Evolutionary conservation across 2,113 vertebrate genomes (phyloP).

Genomic region (Syngnathus floridae): DNA sequence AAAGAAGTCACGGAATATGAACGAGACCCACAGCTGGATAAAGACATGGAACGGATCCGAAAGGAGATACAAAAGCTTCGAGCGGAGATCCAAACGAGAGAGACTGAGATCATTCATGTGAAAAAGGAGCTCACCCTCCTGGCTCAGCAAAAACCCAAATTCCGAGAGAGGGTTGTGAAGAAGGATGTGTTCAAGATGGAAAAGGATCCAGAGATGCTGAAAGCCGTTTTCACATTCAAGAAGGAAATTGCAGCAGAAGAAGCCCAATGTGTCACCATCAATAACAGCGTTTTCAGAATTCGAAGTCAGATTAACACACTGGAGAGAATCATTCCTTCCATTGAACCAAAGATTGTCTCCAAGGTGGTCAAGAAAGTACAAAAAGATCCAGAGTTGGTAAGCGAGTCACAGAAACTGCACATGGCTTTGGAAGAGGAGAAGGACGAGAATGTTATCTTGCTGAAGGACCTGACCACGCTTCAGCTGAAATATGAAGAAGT

Average conservation of each 20-base stretch:
- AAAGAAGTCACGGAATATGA: slow-evolving; percentile 88
- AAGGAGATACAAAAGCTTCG: slow-evolving; percentile 72
- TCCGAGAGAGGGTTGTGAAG: slow-evolving; percentile 81
- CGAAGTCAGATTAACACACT: slow-evolving; percentile 77
- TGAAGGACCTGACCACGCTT: slow-evolving; percentile 73
- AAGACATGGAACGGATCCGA: slow-evolving; percentile 71
- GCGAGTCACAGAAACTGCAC: slow-evolving; percentile 73
- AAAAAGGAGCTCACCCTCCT: slow-evolving; percentile 76
- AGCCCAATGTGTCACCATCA: slow-evolving; percentile 60
- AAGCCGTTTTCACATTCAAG: slow-evolving; percentile 71
- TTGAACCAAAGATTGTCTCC: slow-evolving; percentile 84
- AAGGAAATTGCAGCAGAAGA: slow-evolving; percentile 72
- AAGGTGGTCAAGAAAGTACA: slow-evolving; percentile 87
- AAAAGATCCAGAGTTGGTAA: slow-evolving; percentile 75
- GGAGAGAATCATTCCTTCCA: slow-evolving; percentile 77
- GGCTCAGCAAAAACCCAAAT: slow-evolving; percentile 72
- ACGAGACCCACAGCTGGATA: slow-evolving; percentile 80
- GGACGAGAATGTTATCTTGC: slow-evolving; percentile 63
- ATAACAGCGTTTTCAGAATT: slow-evolving; percentile 64
- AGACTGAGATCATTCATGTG: slow-evolving; percentile 63
- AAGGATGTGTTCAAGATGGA: slow-evolving; percentile 89
- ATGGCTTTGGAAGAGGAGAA: slow-evolving; percentile 75
- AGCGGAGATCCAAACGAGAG: slow-evolving; percentile 60
- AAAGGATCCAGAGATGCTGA: slow-evolving; percentile 86
- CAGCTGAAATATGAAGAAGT: slow-evolving; percentile 58